Conservation (phyloP, 2,797 vertebrate species). For the Enteromius anoplus region DNA sequence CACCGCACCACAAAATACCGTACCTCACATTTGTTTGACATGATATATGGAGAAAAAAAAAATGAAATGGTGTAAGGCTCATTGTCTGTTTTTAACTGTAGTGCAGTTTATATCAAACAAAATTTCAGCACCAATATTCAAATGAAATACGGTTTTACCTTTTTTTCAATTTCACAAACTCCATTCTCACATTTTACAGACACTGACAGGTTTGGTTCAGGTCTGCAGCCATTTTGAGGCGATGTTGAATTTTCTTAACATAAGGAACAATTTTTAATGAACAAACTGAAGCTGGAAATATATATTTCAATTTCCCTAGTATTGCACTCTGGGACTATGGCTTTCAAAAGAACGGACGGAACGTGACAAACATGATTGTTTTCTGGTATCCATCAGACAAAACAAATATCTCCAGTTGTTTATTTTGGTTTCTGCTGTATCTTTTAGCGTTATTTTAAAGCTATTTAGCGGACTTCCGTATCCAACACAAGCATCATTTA, state of each 20-base stretch:
- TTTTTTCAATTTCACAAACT: neutral
- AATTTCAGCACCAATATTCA: neutral
- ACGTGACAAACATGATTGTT: conserved; percentile 5
- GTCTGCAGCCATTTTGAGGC: conserved; percentile 7
- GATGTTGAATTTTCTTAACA: conserved; percentile 1
- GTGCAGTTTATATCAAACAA: neutral
- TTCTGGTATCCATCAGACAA: conserved; percentile 7
- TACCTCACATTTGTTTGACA: conserved; percentile 45
- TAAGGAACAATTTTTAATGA: neutral
- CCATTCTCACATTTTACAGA: neutral
- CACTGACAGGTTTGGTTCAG: neutral
- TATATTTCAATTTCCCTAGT: neutral
- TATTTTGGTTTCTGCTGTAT: conserved; percentile 35
- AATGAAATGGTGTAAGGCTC: neutral
- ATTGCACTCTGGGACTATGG: conserved; percentile 31
- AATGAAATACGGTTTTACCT: neutral
- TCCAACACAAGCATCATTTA: conserved; percentile 54
- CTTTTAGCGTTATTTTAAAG: conserved; percentile 40
- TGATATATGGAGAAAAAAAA: conserved; percentile 15
- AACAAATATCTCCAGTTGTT: conserved; percentile 26
- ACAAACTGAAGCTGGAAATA: conserved; percentile 6
- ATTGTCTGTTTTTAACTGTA: conserved; percentile 6
- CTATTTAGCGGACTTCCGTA: conserved; percentile 41
- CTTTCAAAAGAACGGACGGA: conserved; percentile 9
- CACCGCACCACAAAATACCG: conserved; percentile 21